A percentile compares a stretch with the other conserved stretches of the same genome.
phyloP scores from a whole-genome alignment of 2,888 invertebrate genomes.

The Proisotoma minuta region DNA sequence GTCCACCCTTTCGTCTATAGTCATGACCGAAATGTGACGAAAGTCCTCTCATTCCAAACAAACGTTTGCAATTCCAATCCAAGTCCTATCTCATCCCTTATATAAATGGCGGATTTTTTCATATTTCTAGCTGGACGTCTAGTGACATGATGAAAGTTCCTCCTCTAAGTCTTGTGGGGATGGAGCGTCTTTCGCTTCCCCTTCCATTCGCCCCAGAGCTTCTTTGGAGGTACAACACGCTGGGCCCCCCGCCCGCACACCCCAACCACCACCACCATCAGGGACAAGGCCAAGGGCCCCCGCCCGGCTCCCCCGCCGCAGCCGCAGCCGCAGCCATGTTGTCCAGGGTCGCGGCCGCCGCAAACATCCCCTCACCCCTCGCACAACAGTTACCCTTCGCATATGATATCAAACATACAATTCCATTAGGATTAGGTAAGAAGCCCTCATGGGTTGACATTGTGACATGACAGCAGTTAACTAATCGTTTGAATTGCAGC shows the following conservation, averaged over 20 bases:
- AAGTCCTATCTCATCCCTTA: no score
- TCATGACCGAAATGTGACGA: no score
- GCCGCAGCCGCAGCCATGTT: slow-evolving; percentile 37
- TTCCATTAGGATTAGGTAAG: slow-evolving; percentile 68
- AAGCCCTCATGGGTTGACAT: background rate
- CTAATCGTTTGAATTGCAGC: slow-evolving; percentile 53
- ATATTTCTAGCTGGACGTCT: no score
- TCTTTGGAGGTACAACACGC: slow-evolving; percentile 74
- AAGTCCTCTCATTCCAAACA: no score
- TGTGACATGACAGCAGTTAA: background rate
- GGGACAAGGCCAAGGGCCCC: slow-evolving; percentile 55
- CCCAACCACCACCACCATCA: slow-evolving; percentile 48
- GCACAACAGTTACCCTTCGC: slow-evolving; percentile 60
- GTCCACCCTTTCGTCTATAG: no score
- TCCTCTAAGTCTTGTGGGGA: slow-evolving; percentile 50
- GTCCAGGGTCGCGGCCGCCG: slow-evolving; percentile 45
- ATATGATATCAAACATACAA: slow-evolving; percentile 77
- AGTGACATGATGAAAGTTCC: slow-evolving; percentile 50
- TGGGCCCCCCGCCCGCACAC: slow-evolving; percentile 59
- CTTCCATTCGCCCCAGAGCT: slow-evolving; percentile 78
- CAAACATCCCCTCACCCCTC: slow-evolving; percentile 53
- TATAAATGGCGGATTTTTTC: no score
- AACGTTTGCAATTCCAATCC: no score
- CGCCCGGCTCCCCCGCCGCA: slow-evolving; percentile 44
- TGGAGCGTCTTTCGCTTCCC: slow-evolving; percentile 70